Evolutionary conservation across 2,797 vertebrate genomes (phyloP).

Genomic region (Saxicola maurus): DNA sequence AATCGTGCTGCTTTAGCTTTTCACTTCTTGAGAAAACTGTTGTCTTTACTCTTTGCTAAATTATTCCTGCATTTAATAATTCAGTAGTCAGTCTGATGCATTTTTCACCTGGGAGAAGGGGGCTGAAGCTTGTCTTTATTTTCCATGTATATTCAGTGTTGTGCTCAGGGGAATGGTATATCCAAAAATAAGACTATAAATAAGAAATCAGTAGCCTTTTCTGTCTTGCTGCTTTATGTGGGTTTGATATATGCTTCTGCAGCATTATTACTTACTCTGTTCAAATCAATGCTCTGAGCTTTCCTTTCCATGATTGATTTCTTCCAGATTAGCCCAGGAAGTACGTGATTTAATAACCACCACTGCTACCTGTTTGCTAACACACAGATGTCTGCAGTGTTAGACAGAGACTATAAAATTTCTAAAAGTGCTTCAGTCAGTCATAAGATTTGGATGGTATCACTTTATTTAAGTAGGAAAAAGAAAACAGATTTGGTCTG

Average conservation of each 20-base stretch:
- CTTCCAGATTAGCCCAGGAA: conserved; percentile 64
- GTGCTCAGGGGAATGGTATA: conserved; percentile 43
- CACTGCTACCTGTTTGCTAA: conserved; percentile 49
- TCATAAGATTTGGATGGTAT: not conserved
- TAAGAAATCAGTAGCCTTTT: conserved; percentile 80
- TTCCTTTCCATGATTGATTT: conserved; percentile 77
- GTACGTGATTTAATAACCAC: conserved; percentile 71
- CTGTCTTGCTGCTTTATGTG: conserved; percentile 73
- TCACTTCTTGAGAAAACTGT: not conserved
- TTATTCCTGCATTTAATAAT: conserved; percentile 49
- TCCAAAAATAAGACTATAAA: conserved; percentile 80
- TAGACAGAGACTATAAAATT: not conserved
- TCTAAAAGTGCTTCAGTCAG: not conserved
- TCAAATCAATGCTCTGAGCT: conserved; percentile 79
- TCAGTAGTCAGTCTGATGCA: conserved; percentile 19
- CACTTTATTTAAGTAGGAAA: not conserved
- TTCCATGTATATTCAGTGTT: conserved; percentile 32
- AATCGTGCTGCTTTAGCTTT: not conserved
- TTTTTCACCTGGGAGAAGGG: conserved; percentile 24
- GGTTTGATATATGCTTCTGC: conserved; percentile 77
- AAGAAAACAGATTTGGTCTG: not conserved
- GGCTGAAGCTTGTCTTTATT: conserved; percentile 36
- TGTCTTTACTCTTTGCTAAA: conserved; percentile 32
- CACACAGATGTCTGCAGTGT: not conserved
- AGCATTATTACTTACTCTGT: conserved; percentile 79